These are phyloP conservation scores for Phoeniculus purpureus DNA, from an alignment of 2,797 vertebrate species.

Conservation along the genomic window DNA sequence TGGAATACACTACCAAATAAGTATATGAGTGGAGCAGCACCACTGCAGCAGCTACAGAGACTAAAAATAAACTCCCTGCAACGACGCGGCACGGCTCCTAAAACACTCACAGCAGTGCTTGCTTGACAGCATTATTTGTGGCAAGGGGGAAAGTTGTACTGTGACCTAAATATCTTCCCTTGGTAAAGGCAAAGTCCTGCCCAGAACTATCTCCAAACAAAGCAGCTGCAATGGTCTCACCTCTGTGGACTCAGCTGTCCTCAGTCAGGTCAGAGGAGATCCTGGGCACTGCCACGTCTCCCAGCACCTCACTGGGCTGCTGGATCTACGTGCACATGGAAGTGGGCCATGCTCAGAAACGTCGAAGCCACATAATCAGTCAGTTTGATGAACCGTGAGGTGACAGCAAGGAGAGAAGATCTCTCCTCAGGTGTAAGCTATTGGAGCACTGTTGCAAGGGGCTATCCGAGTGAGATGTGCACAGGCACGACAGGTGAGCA, in stretches of 20 bases:
- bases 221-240: neutral
- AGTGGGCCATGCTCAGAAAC: neutral
- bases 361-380: neutral
- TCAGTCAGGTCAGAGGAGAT: neutral
- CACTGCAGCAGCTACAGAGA: slow-evolving; percentile 20
- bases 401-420: neutral
- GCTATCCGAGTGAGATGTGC: neutral
- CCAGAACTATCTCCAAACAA: neutral
- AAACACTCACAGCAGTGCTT: slow-evolving; percentile 45
- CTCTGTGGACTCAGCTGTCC: neutral
- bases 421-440: neutral
- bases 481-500: neutral
- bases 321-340: neutral
- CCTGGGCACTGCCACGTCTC: neutral
- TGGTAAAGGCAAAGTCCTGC: neutral
- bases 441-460: neutral
- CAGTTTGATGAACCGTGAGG: neutral
- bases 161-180: neutral
- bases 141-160: neutral
- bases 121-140: neutral
- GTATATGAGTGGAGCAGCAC: slow-evolving; percentile 44
- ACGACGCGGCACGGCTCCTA: neutral
- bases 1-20: slow-evolving; percentile 61
- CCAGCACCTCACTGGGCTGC: neutral
- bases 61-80: slow-evolving; percentile 65